Evolutionary conservation across 2,113 vertebrate species (phyloP).

Genomic region (Melanerpes formicivorus): DNA sequence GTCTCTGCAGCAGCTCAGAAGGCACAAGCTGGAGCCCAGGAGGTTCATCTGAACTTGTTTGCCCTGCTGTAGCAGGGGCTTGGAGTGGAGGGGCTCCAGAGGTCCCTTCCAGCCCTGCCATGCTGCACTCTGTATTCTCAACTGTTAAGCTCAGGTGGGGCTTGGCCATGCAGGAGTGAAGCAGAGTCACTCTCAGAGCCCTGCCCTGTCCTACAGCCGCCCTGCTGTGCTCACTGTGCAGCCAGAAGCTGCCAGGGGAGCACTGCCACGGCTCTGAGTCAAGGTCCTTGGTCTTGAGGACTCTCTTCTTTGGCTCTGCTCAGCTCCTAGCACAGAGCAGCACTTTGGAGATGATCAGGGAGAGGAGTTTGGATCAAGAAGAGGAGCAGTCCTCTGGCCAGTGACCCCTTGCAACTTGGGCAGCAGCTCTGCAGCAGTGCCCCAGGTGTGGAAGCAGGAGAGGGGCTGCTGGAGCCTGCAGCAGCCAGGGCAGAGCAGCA

Average conservation of each 20-base stretch:
- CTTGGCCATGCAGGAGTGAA: not conserved
- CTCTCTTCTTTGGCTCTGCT: not conserved
- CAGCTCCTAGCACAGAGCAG: not conserved
- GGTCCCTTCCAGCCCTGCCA: too few relatives aligned
- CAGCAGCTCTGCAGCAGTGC: not conserved
- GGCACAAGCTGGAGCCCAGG: not conserved
- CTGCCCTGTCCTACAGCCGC: not conserved
- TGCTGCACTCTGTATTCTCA: not conserved
- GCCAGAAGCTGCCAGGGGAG: not conserved
- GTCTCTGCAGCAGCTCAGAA: not conserved
- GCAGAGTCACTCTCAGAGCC: fast-evolving
- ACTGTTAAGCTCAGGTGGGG: not conserved
- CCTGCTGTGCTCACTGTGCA: fast-evolving
- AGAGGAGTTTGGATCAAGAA: fast-evolving
- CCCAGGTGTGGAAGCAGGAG: fast-evolving
- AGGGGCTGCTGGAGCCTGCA: not conserved
- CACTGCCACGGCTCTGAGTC: too few relatives aligned
- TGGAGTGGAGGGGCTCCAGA: too few relatives aligned
- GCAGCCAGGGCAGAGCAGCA: not conserved
- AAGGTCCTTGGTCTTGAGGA: not conserved
- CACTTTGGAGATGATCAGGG: too few relatives aligned
- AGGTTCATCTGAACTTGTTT: too few relatives aligned
- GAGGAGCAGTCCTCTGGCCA: not conserved
- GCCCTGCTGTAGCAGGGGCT: too few relatives aligned
- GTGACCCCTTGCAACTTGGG: too few relatives aligned